A percentile compares a stretch with the other conserved stretches of the same genome.
These are phyloP conservation scores for Mus minutoides DNA, from an alignment of 2,797 vertebrate species.

Conservation along the genomic window DNA sequence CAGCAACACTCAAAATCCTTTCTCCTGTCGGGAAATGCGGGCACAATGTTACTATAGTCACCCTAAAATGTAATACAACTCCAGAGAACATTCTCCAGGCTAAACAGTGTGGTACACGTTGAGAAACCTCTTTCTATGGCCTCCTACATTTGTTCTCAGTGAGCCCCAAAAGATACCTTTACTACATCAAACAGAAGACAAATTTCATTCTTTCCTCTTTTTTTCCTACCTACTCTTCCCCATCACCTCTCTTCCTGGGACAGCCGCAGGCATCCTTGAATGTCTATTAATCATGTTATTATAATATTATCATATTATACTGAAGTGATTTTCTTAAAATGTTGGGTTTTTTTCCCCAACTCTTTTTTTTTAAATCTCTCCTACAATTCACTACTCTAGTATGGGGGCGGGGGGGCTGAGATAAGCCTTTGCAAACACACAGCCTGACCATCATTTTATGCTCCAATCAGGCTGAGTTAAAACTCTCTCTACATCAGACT, in stretches of 20 bases:
- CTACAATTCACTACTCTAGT: neutral
- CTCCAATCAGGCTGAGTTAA: neutral
- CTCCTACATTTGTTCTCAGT: neutral
- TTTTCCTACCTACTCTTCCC: neutral
- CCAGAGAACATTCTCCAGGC: too few relatives aligned
- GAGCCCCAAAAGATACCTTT: constrained; percentile 16
- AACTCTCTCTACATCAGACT: neutral
- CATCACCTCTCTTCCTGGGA: neutral
- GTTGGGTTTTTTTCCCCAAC: neutral
- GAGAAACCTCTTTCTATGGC: too few relatives aligned
- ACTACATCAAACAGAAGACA: neutral
- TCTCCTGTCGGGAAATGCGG: neutral
- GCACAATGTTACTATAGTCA: neutral
- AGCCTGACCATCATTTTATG: too few relatives aligned
- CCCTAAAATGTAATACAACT: neutral
- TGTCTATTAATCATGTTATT: neutral
- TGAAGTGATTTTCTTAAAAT: constrained; percentile 10
- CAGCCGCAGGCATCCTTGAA: constrained; percentile 1
- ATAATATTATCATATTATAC: neutral
- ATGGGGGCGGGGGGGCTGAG: neutral
- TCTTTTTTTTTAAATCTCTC: constrained; percentile 49
- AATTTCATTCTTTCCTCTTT: neutral
- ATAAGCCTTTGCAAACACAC: neutral
- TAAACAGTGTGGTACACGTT: neutral
- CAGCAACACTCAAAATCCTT: too few relatives aligned